Evolutionary conservation across 2,113 vertebrate species (phyloP).

Genomic region (Pluvianellus socialis): DNA sequence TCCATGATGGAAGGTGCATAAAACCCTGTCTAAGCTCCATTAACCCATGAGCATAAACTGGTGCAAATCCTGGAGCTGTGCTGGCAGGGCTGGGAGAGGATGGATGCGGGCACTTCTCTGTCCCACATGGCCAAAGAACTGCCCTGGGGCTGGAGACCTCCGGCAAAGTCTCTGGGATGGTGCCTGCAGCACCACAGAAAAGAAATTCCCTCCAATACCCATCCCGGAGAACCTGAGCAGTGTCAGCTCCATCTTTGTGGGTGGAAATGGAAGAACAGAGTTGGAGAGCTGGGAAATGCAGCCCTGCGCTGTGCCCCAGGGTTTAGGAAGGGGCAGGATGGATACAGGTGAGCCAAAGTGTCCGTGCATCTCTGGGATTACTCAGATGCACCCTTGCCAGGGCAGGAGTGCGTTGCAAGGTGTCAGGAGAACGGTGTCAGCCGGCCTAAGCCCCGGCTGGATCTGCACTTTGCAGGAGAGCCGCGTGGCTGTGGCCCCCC

Average conservation of each 20-base stretch:
- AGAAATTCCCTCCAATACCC: neutral
- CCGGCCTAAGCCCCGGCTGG: rapidly evolving
- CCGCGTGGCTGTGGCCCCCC: rapidly evolving
- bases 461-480: rapidly evolving
- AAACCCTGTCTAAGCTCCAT: neutral
- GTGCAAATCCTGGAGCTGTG: rapidly evolving
- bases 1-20: neutral
- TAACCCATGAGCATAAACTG: neutral
- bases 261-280: neutral
- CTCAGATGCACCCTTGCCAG: rapidly evolving
- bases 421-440: rapidly evolving
- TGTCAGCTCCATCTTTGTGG: neutral
- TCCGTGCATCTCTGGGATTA: rapidly evolving
- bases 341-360: neutral
- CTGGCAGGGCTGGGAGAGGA: neutral
- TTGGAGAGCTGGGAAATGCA: neutral
- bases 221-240: neutral
- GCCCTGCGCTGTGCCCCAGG: rapidly evolving
- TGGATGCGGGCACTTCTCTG: rapidly evolving
- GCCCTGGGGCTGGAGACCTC: neutral
- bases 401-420: rapidly evolving
- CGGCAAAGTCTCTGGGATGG: rapidly evolving
- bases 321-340: neutral
- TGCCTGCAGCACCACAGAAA: neutral
- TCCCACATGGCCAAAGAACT: neutral